A percentile compares a stretch with the other conserved stretches of the same genome.
Conservation (phyloP, 2,888 invertebrate species). For the Mechanitis messenoides region DNA sequence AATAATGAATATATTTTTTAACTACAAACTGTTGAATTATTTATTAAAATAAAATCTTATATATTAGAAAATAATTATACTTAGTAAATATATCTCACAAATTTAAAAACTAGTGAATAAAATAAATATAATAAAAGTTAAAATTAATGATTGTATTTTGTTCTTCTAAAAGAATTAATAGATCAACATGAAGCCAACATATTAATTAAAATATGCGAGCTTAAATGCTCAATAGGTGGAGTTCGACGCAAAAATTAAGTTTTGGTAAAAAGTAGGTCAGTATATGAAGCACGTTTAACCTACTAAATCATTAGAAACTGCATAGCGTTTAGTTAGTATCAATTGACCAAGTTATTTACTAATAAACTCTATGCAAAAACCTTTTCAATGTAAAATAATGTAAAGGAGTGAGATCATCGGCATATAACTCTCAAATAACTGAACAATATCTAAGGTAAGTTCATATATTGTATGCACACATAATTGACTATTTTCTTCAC, state of each 20-base stretch:
- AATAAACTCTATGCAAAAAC: not conserved
- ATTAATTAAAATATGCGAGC: slow-evolving; percentile 7
- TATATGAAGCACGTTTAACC: slow-evolving; percentile 16
- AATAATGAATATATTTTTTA: too few species aligned
- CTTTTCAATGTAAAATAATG: not conserved
- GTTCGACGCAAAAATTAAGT: slow-evolving; percentile 23
- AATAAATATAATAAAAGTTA: too few species aligned
- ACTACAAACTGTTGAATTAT: too few species aligned
- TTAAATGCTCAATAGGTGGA: slow-evolving; percentile 21
- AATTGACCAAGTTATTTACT: not conserved
- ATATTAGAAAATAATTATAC: too few species aligned
- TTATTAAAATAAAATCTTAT: too few species aligned
- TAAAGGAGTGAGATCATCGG: slow-evolving; percentile 1
- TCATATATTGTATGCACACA: not conserved
- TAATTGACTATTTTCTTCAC: not conserved
- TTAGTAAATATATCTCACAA: too few species aligned
- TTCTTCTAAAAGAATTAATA: too few species aligned
- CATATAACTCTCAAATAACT: not conserved
- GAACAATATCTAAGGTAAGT: not conserved
- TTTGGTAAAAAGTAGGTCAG: slow-evolving; percentile 31
- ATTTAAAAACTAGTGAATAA: too few species aligned
- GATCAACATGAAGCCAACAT: too few species aligned
- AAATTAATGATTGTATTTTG: too few species aligned
- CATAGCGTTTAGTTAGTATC: not conserved
- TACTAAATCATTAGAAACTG: slow-evolving; percentile 13